A percentile compares a stretch with the other conserved stretches of the same genome.
phyloP scores from a whole-genome alignment of 1,140 invertebrate species.

The Drosophila quadrilineata region DNA sequence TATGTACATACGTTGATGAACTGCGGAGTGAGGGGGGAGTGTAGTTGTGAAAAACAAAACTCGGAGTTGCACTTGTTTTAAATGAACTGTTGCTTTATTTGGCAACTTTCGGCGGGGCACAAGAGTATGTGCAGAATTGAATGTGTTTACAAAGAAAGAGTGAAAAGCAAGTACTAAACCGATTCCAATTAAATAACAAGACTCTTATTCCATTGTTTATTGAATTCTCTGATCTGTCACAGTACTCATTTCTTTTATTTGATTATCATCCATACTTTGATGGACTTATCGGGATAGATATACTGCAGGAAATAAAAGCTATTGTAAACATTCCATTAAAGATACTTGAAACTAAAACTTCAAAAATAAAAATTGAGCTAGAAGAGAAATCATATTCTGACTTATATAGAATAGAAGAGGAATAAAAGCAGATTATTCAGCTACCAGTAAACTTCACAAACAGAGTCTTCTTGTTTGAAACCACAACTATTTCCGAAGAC shows the following conservation, averaged over 20 bases:
- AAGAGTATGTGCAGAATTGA: too few relatives aligned
- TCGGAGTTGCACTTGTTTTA: too few relatives aligned
- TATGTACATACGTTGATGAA: too few relatives aligned
- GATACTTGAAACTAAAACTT: background rate
- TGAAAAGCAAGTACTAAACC: conserved; percentile 26
- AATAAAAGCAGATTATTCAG: background rate
- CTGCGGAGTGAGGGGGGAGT: too few relatives aligned
- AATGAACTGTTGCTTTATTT: too few relatives aligned
- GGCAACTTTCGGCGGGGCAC: too few relatives aligned
- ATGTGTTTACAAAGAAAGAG: too few relatives aligned
- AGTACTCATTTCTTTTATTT: too few relatives aligned
- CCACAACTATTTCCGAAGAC: conserved; percentile 8
- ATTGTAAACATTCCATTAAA: background rate
- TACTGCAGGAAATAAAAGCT: conserved; percentile 1
- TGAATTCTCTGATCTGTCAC: background rate
- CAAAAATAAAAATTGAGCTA: conserved; percentile 1
- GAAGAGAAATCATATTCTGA: conserved; percentile 11
- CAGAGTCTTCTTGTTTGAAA: conserved; percentile 9
- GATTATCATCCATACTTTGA: too few relatives aligned
- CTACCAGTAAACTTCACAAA: conserved; percentile 4
- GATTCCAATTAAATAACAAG: conserved; percentile 28
- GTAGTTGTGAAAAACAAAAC: too few relatives aligned
- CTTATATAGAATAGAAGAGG: conserved; percentile 2
- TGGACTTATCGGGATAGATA: conserved; percentile 5
- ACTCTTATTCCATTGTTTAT: background rate